phyloP scores from a whole-genome alignment of 1,140 invertebrate species.

The Macrocentrus cingulum region DNA sequence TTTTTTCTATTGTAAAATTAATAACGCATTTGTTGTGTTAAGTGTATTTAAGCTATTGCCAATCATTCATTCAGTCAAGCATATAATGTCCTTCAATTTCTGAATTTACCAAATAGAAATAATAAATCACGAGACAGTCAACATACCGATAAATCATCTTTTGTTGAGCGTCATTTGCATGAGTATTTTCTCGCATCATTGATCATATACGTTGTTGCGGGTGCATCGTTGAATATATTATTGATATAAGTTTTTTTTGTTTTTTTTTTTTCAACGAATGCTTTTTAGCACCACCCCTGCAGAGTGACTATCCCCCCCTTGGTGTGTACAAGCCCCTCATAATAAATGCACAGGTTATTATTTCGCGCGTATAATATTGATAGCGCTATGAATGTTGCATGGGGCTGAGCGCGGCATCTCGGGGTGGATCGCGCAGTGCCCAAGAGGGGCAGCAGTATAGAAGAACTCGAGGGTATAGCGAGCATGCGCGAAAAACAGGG shows the following conservation, averaged over 20 bases:
- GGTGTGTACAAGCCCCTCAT: conserved; percentile 32
- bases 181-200: conserved; percentile 52
- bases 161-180: conserved; percentile 43
- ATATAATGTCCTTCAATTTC: conserved; percentile 5
- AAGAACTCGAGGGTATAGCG: conserved; percentile 23
- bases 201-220: conserved; percentile 38
- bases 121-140: background rate
- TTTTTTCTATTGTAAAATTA: no score
- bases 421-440: conserved; percentile 34
- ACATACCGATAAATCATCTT: conserved; percentile 17
- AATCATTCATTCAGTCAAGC: no score
- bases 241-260: conserved; percentile 15
- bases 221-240: conserved; percentile 8
- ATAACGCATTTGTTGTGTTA: no score
- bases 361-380: conserved; percentile 59
- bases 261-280: background rate
- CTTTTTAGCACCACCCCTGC: background rate
- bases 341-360: conserved; percentile 59
- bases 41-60: no score
- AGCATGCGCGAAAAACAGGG: conserved; percentile 49
- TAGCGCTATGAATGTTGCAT: conserved; percentile 58
- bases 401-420: conserved; percentile 40
- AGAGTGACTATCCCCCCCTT: conserved; percentile 21
- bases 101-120: background rate
- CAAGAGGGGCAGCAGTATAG: conserved; percentile 19